Evolutionary conservation across 2,797 vertebrate species (phyloP).

Genomic region (Acomys russatus): DNA sequence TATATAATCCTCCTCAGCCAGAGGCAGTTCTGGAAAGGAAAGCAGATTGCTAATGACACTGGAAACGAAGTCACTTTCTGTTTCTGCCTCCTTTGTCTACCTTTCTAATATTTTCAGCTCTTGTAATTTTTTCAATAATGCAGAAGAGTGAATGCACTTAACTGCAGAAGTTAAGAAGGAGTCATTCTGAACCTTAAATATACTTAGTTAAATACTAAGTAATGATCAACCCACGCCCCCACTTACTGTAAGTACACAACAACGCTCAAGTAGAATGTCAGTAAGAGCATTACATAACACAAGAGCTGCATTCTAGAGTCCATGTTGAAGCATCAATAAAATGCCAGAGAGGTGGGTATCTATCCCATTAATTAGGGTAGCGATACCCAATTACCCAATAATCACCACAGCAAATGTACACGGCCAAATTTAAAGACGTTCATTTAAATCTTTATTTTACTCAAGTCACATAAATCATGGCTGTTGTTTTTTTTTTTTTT

Average conservation of each 20-base stretch:
- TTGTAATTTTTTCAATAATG: constrained; percentile 47
- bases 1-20: constrained; percentile 87
- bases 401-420: background rate
- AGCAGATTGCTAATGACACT: constrained; percentile 82
- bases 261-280: constrained; percentile 37
- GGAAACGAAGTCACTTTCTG: constrained; percentile 83
- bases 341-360: background rate
- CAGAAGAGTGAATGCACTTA: constrained; percentile 69
- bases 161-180: constrained; percentile 57
- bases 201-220: constrained; percentile 36
- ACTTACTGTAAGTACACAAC: constrained; percentile 32
- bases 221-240: background rate
- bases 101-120: constrained; percentile 80
- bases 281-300: constrained; percentile 36
- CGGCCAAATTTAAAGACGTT: constrained; percentile 16
- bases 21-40: constrained; percentile 84
- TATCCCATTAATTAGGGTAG: constrained; percentile 38
- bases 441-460: constrained; percentile 60
- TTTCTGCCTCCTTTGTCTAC: constrained; percentile 81
- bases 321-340: constrained; percentile 61
- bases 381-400: background rate
- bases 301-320: constrained; percentile 28
- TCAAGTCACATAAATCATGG: constrained; percentile 39
- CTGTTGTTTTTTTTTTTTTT: background rate
- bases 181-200: constrained; percentile 54